Base-by-base conservation (phyloP, 2,797 vertebrate genomes). In the Manis pentadactyla region DNA sequence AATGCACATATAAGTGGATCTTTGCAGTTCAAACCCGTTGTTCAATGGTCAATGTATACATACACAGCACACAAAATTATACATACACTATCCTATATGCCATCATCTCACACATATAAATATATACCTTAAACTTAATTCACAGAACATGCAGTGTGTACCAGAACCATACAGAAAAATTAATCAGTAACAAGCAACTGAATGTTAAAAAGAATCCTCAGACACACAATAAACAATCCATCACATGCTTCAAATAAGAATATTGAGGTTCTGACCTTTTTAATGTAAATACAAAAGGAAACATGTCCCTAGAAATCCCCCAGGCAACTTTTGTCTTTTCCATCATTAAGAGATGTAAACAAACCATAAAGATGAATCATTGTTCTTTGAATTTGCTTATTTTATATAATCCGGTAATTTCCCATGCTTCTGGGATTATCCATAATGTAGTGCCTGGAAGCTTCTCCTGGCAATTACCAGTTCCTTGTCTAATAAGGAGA, bases 381-480 rank as follows among this genome's bases (percentile, higher is more conserved):
- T 79, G 23, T 64, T 75, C 64, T 83, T 93, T 61, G 18, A 90
- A 63, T 78, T 82, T 82, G 34, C 37, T 92, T 42, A 59, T 64
- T 91, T 84, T 79, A 87, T 78, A 75, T 69, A 68, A 89, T 92
- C 46, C 37, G 46, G 11, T 64, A 77, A 81, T 78, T 92, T 87
- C 51, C 78, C 7, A 55, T 57, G 61, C 68, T 95, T 90, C 64
- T 84, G 55, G 23, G 79, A 53, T 64, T 83, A 90, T 31, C 39
- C 68, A 27, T 71, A 68, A 49, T 83, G 84, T 19, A 78, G 37
- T n/a, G 55, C 64, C 71, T 12, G 6, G 71, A 74, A 79, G 21
- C 37, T 75, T 83, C 61, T 94, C 79, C 53, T 79, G 21, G 27
- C 2, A 53, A 86, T 66, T 61, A 49, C 18, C 53, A 75, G 29